These are phyloP conservation scores for Thereva nobilitata DNA, from an alignment of 2,888 invertebrate genomes.

Conservation along the genomic window DNA sequence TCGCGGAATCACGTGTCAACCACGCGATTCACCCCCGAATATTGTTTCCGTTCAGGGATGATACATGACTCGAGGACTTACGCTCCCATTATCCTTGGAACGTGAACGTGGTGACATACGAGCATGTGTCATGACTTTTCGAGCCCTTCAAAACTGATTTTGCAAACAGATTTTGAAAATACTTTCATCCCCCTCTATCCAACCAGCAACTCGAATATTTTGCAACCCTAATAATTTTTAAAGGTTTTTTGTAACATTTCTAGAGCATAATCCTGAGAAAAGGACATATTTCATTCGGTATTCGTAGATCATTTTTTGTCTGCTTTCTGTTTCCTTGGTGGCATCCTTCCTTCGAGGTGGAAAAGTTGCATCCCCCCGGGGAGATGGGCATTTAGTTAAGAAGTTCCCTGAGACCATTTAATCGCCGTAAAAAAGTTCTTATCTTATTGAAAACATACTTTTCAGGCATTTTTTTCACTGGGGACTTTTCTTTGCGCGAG, in stretches of 20 bases:
- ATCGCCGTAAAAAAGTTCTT: conserved; percentile 42
- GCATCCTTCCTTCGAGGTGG: conserved; percentile 9
- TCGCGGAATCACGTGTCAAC: conserved; percentile 37
- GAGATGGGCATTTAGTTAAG: conserved; percentile 17
- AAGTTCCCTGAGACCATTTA: conserved; percentile 38
- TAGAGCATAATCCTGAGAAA: too few relatives aligned
- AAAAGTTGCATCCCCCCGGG: conserved; percentile 17
- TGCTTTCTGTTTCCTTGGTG: conserved; percentile 8
- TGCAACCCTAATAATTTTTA: too few relatives aligned
- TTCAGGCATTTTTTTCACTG: conserved; percentile 12
- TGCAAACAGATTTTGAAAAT: conserved; percentile 23
- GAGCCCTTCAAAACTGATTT: conserved; percentile 10
- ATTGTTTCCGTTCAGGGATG: conserved; percentile 36
- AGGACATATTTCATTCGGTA: too few relatives aligned
- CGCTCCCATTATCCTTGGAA: conserved; percentile 30
- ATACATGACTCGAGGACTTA: conserved; percentile 35
- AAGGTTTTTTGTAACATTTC: too few relatives aligned
- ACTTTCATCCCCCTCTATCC: conserved; percentile 5
- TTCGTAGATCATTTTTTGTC: neutral
- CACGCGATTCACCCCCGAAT: conserved; percentile 37
- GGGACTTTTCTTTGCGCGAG: neutral
- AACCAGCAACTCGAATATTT: too few relatives aligned
- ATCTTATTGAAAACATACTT: conserved; percentile 43
- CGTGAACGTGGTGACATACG: conserved; percentile 23
- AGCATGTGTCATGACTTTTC: conserved; percentile 32